Evolutionary conservation across 1,140 invertebrate species (phyloP).

Genomic region (Gonioctena quinquepunctata): DNA sequence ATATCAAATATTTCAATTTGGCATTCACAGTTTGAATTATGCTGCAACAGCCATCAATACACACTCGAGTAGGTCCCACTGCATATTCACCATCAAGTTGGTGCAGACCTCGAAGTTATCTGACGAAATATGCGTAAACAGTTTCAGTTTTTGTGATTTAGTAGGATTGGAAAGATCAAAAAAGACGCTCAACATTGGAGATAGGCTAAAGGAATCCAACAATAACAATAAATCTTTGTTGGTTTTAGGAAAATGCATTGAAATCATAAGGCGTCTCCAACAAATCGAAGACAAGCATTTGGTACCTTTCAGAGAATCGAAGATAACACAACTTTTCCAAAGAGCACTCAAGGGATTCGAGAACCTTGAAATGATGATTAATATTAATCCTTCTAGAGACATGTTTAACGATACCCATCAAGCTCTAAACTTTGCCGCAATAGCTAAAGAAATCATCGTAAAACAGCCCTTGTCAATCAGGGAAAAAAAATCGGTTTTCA

Average conservation of each 20-base stretch:
- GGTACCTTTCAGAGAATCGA: conserved; percentile 79
- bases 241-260: conserved; percentile 64
- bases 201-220: conserved; percentile 82
- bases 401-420: conserved; percentile 82
- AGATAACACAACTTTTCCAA: conserved; percentile 76
- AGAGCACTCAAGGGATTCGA: conserved; percentile 69
- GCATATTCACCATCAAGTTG: conserved; percentile 86
- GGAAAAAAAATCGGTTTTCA: conserved; percentile 10
- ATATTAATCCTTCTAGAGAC: conserved; percentile 71
- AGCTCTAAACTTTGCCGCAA: conserved; percentile 74
- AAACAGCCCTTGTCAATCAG: conserved; percentile 5
- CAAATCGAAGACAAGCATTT: conserved; percentile 52
- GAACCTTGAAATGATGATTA: conserved; percentile 78
- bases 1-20: conserved; percentile 74
- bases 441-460: conserved; percentile 69
- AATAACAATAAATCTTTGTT: conserved; percentile 90
- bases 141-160: conserved; percentile 83
- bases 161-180: conserved; percentile 88
- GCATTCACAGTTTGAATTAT: conserved; percentile 79
- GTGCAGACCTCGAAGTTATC: conserved; percentile 50
- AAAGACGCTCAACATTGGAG: conserved; percentile 85
- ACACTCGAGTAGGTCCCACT: conserved; percentile 84
- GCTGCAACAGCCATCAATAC: conserved; percentile 84
- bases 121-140: conserved; percentile 34
- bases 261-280: conserved; percentile 51